Conservation (phyloP, 2,113 vertebrate genomes). For the Psettodes erumei region DNA sequence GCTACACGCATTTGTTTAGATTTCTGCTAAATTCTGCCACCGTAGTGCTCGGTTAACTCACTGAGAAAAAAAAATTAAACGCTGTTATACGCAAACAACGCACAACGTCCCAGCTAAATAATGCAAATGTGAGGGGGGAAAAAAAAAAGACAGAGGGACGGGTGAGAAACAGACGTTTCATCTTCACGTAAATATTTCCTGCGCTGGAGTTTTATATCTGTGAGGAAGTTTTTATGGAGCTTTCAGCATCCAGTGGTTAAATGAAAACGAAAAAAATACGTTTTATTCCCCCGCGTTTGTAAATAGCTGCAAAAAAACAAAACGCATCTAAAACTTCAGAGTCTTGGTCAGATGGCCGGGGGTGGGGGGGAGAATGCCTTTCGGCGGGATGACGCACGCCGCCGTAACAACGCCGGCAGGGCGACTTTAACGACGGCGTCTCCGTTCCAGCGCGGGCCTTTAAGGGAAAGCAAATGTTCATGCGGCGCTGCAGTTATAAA, state of each 20-base stretch:
- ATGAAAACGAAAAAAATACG: conserved; percentile 22
- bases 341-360: conserved; percentile 35
- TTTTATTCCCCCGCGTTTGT: conserved; percentile 25
- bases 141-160: conserved; percentile 17
- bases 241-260: conserved; percentile 1
- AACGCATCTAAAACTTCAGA: neutral
- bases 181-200: conserved; percentile 45
- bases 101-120: conserved; percentile 58
- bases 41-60: neutral
- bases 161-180: conserved; percentile 34
- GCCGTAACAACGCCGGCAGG: conserved; percentile 38
- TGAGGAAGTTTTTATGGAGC: neutral
- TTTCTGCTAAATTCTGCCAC: no score
- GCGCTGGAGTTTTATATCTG: neutral
- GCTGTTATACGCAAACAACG: conserved; percentile 42
- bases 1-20: no score
- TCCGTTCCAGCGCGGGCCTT: conserved; percentile 43
- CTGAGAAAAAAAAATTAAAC: neutral
- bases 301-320: conserved; percentile 36
- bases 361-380: conserved; percentile 8
- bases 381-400: conserved; percentile 25
- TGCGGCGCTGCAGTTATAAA: conserved; percentile 71
- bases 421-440: conserved; percentile 53
- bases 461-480: conserved; percentile 74
- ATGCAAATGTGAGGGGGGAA: conserved; percentile 59